phyloP scores from a whole-genome alignment of 2,888 invertebrate species.

The Andrena marginata region DNA sequence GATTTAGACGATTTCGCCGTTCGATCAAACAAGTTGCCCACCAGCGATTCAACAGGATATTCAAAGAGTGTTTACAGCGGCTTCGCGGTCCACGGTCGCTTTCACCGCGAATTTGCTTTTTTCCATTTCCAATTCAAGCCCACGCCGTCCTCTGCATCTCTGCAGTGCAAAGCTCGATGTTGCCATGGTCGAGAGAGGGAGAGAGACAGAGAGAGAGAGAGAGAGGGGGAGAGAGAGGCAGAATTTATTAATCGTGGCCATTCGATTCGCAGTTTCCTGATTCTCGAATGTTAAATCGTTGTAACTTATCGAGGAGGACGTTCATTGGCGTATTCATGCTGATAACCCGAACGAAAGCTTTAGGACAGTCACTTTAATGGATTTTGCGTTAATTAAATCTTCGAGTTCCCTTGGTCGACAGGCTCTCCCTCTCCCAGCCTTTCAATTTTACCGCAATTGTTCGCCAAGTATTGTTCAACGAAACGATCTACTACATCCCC shows the following conservation, averaged over 20 bases:
- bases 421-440: neutral
- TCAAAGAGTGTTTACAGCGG: conserved; percentile 33
- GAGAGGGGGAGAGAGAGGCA: neutral
- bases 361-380: conserved; percentile 18
- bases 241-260: conserved; percentile 41
- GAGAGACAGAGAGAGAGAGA: neutral
- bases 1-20: conserved; percentile 32
- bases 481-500: neutral
- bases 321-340: neutral
- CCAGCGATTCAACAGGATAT: conserved; percentile 23
- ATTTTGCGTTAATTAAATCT: conserved; percentile 39
- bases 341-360: neutral
- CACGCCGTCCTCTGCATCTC: neutral
- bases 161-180: neutral
- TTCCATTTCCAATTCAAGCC: conserved; percentile 2
- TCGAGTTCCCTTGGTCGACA: neutral
- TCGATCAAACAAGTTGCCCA: conserved; percentile 34
- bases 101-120: neutral
- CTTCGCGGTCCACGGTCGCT: neutral
- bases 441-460: neutral
- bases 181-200: neutral
- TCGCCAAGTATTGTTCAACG: neutral
- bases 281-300: conserved; percentile 25
- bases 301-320: conserved; percentile 1
- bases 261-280: conserved; percentile 10